Evolutionary conservation across 2,888 invertebrate species (phyloP).

Genomic region (Elysia crispata): DNA sequence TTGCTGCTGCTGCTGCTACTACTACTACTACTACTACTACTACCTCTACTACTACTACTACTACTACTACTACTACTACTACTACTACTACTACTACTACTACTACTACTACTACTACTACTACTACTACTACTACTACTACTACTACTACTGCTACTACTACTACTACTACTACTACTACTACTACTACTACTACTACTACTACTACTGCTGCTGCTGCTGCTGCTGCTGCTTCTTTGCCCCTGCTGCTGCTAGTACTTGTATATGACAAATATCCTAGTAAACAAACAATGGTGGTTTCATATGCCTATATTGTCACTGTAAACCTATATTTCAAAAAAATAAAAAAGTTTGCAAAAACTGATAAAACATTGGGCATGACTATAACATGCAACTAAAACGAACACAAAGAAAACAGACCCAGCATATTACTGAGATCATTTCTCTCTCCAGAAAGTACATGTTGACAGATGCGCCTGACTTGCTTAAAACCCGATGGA

Average conservation of each 20-base stretch:
- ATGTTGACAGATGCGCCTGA: too few relatives aligned
- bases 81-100: slow-evolving; percentile 9
- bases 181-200: slow-evolving; percentile 18
- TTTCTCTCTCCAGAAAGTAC: too few relatives aligned
- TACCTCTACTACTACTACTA: slow-evolving; percentile 32
- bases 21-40: slow-evolving; percentile 34
- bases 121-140: not conserved
- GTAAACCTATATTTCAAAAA: too few relatives aligned
- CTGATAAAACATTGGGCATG: too few relatives aligned
- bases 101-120: not conserved
- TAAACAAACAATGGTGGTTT: too few relatives aligned
- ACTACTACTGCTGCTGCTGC: slow-evolving; percentile 26
- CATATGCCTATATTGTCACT: too few relatives aligned
- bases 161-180: slow-evolving; percentile 16
- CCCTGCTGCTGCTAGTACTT: slow-evolving; percentile 33
- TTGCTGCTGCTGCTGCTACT: slow-evolving; percentile 14
- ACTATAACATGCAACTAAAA: too few relatives aligned
- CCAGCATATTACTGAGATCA: too few relatives aligned
- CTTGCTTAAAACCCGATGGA: too few relatives aligned
- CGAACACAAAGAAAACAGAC: too few relatives aligned
- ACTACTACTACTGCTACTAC: not conserved
- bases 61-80: slow-evolving; percentile 34
- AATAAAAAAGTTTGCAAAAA: too few relatives aligned
- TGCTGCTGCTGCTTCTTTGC: too few relatives aligned
- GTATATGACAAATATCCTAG: slow-evolving; percentile 34